phyloP scores from a whole-genome alignment of 2,797 vertebrate genomes.

The Sphaeramia orbicularis region DNA sequence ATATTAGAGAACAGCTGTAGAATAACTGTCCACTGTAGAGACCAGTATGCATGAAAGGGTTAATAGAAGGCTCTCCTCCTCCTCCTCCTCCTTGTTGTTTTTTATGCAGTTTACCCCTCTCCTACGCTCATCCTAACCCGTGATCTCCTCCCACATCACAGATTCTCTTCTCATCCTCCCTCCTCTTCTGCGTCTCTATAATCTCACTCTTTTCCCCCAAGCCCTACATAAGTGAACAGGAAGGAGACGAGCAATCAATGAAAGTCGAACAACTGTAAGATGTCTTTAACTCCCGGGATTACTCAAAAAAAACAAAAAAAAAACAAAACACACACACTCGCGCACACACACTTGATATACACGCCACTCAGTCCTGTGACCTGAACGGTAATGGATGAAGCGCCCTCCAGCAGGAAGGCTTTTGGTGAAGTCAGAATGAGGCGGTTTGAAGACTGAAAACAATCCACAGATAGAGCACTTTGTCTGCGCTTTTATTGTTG shows the following conservation, averaged over 20 bases:
- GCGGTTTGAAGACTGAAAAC: no score
- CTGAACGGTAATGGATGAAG: no score
- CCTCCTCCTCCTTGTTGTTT: constrained; percentile 21
- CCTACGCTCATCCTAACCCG: neutral
- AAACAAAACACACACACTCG: constrained; percentile 10
- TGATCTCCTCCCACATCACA: constrained; percentile 29
- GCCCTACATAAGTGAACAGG: constrained; percentile 26
- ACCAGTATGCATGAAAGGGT: no score
- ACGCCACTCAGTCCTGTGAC: constrained; percentile 4
- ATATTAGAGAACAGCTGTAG: no score
- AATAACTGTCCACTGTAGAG: no score
- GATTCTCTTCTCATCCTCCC: constrained; percentile 26
- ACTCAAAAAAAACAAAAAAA: no score
- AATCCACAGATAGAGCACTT: no score
- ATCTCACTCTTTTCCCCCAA: constrained; percentile 41
- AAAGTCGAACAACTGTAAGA: constrained; percentile 19
- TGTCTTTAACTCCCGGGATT: constrained; percentile 7
- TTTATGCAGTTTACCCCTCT: constrained; percentile 3
- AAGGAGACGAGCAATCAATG: constrained; percentile 24
- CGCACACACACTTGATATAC: constrained; percentile 5
- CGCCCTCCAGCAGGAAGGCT: no score
- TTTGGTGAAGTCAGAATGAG: no score
- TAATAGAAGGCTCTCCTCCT: constrained; percentile 34
- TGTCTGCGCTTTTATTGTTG: no score
- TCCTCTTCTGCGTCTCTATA: constrained; percentile 44